Conservation (phyloP, 2,888 invertebrate species). For the Himalopsyche japonica region DNA sequence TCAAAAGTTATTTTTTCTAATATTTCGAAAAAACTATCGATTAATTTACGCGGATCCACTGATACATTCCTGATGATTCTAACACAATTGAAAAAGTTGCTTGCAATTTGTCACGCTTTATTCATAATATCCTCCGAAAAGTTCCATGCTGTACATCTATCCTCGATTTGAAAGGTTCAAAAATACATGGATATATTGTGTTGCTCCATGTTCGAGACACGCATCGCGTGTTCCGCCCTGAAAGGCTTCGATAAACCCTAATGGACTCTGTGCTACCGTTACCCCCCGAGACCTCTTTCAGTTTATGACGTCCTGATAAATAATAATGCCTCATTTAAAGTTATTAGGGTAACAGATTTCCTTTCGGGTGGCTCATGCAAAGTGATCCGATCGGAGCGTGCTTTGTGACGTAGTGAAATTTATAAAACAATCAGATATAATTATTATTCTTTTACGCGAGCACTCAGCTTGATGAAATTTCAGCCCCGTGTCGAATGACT, state of each 20-base stretch:
- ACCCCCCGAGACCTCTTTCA: slow-evolving; percentile 31
- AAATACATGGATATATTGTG: not conserved
- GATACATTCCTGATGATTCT: not conserved
- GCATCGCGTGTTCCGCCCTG: slow-evolving; percentile 32
- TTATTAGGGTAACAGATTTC: slow-evolving; percentile 36
- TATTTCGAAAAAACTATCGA: not conserved
- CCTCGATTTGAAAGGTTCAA: not conserved
- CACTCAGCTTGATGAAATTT: not conserved
- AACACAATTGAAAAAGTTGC: not conserved
- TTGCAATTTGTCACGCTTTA: not conserved
- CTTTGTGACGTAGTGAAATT: not conserved
- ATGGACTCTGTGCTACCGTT: slow-evolving; percentile 29
- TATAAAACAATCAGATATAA: not conserved
- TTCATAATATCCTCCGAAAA: not conserved
- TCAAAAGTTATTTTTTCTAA: no score
- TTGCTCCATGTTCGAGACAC: slow-evolving; percentile 12
- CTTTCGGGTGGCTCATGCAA: not conserved
- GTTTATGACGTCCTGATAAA: slow-evolving; percentile 37
- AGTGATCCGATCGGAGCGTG: not conserved
- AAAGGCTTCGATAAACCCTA: slow-evolving; percentile 36
- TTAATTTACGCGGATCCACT: no score
- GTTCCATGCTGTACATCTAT: not conserved
- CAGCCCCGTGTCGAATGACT: not conserved
- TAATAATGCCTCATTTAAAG: slow-evolving; percentile 33
- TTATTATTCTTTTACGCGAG: not conserved